Percentiles rank a stretch among this genome's conserved stretches.
phyloP scores from a whole-genome alignment of 1,140 invertebrate species.

The Drosophila equinoxialis region DNA sequence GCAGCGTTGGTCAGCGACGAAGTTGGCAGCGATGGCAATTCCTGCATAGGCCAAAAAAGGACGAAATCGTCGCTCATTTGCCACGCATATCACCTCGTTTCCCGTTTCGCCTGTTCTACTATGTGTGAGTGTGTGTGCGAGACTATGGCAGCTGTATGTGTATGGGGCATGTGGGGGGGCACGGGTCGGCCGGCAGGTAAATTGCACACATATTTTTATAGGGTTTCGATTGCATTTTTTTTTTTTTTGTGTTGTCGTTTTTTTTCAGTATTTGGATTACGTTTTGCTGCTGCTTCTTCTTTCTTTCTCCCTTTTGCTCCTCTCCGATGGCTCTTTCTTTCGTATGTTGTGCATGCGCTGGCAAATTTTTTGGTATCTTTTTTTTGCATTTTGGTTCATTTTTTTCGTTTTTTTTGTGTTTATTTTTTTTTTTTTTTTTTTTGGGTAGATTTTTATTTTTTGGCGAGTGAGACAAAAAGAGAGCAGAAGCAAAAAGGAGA shows the following conservation, averaged over 20 bases:
- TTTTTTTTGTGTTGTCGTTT: slow-evolving; percentile 27
- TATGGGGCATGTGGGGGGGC: background rate
- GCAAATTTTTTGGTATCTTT: slow-evolving; percentile 31
- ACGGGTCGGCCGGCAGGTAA: slow-evolving; percentile 35
- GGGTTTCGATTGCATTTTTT: slow-evolving; percentile 76
- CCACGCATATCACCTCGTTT: slow-evolving; percentile 39
- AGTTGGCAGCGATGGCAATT: slow-evolving; percentile 23
- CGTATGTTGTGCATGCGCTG: slow-evolving; percentile 38
- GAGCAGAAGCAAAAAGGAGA: slow-evolving; percentile 5
- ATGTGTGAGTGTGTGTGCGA: slow-evolving; percentile 19
- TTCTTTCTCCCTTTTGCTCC: slow-evolving; percentile 26
- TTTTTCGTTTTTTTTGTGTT: slow-evolving; percentile 51
- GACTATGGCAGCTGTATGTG: slow-evolving; percentile 5
- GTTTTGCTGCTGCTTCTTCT: slow-evolving; percentile 38
- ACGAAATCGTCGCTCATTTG: slow-evolving; percentile 76
- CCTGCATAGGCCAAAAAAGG: slow-evolving; percentile 73
- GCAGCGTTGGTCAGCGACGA: slow-evolving; percentile 29
- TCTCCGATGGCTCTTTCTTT: slow-evolving; percentile 19
- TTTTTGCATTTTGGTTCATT: slow-evolving; percentile 30
- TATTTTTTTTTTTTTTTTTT: slow-evolving; percentile 60
- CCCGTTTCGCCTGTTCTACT: background rate
- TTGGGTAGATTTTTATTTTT: slow-evolving; percentile 82
- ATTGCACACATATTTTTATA: slow-evolving; percentile 72
- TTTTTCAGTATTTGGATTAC: slow-evolving; percentile 66
- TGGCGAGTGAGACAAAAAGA: slow-evolving; percentile 53